Conservation (phyloP, 1,140 invertebrate genomes). For the Atta cephalotes region DNA sequence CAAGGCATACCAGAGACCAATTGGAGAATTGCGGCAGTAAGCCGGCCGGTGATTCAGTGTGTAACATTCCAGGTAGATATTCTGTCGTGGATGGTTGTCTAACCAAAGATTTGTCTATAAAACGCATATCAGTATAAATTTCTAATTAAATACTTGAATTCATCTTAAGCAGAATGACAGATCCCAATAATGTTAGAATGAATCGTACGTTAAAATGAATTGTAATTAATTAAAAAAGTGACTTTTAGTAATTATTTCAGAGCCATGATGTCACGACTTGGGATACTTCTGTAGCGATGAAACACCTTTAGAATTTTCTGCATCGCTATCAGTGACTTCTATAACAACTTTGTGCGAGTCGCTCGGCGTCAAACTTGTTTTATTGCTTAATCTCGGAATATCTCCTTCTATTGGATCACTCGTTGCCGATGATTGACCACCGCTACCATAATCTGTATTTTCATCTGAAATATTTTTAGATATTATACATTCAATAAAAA, state of each 20-base stretch:
- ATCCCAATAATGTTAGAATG: no score
- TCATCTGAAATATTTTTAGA: constrained; percentile 75
- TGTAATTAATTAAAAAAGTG: no score
- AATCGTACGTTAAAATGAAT: no score
- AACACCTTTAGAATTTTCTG: constrained; percentile 83
- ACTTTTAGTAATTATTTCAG: no score
- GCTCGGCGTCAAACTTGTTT: constrained; percentile 82
- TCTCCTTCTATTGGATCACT: constrained; percentile 81
- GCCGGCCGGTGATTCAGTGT: constrained; percentile 91
- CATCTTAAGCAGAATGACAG: no score
- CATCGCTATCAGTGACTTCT: constrained; percentile 83
- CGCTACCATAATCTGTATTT: constrained; percentile 82
- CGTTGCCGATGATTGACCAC: constrained; percentile 78
- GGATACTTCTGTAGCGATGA: background rate
- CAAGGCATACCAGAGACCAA: constrained; percentile 96
- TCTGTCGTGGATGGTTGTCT: constrained; percentile 94
- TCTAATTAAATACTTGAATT: background rate
- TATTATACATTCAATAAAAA: background rate
- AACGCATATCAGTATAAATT: background rate
- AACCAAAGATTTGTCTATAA: constrained; percentile 88
- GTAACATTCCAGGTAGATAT: constrained; percentile 96
- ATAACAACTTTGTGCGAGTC: constrained; percentile 86
- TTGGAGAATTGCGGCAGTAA: constrained; percentile 96
- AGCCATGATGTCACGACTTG: no score
- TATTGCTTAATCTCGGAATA: constrained; percentile 78